phyloP scores from a whole-genome alignment of 2,888 invertebrate species.

The Tuberolachnus salignus region DNA sequence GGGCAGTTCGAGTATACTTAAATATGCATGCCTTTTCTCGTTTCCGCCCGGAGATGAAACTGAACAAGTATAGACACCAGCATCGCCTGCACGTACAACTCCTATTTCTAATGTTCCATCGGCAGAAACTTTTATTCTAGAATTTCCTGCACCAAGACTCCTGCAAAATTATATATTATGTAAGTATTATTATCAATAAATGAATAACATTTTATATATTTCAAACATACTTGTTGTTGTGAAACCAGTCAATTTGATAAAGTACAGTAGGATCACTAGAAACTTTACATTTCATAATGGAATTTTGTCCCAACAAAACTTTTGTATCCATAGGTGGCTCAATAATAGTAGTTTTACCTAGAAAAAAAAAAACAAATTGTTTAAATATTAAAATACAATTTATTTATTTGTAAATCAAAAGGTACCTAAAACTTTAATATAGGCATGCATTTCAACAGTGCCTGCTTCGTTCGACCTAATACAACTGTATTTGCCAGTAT shows the following conservation, averaged over 20 bases:
- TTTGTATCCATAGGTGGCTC: slow-evolving; percentile 91
- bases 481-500: slow-evolving; percentile 90
- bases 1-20: slow-evolving; percentile 92
- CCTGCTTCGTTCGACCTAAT: slow-evolving; percentile 89
- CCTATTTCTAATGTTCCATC: slow-evolving; percentile 88
- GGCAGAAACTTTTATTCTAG: slow-evolving; percentile 74
- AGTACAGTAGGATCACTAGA: slow-evolving; percentile 88
- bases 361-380: slow-evolving; percentile 58
- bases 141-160: slow-evolving; percentile 70
- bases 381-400: background rate
- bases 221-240: slow-evolving; percentile 77
- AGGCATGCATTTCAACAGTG: slow-evolving; percentile 79
- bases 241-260: slow-evolving; percentile 86
- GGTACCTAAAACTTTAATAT: slow-evolving; percentile 81
- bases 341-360: slow-evolving; percentile 91
- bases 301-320: slow-evolving; percentile 89
- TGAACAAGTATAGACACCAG: slow-evolving; percentile 90
- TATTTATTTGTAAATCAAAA: slow-evolving; percentile 56
- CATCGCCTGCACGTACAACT: slow-evolving; percentile 89
- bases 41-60: slow-evolving; percentile 91
- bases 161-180: slow-evolving; percentile 30
- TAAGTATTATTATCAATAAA: background rate
- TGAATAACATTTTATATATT: slow-evolving; percentile 62
- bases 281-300: slow-evolving; percentile 92
- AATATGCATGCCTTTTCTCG: slow-evolving; percentile 82